Conservation (phyloP, 2,888 invertebrate species). For the Agriopis leucophaearia region DNA sequence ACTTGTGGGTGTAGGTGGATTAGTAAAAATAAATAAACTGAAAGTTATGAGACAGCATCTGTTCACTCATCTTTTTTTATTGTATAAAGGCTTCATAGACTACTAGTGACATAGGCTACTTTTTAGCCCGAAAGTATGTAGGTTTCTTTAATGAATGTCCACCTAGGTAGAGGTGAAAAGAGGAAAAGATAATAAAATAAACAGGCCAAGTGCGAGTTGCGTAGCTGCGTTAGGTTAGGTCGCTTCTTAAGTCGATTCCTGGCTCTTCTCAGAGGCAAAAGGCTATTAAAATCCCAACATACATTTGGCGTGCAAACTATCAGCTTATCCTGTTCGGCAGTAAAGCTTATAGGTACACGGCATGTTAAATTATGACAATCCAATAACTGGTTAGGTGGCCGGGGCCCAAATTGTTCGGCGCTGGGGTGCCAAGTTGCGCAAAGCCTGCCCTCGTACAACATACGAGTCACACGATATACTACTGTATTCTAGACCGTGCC, state of each 20-base stretch:
- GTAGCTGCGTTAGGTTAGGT: background rate
- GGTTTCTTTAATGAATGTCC: no score
- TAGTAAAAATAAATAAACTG: no score
- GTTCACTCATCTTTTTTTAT: no score
- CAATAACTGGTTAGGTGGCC: constrained; percentile 81
- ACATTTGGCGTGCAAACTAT: constrained; percentile 59
- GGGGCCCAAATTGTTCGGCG: constrained; percentile 79
- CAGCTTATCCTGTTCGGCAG: constrained; percentile 67
- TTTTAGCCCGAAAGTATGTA: no score
- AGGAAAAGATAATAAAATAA: no score
- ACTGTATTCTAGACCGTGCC: constrained; percentile 11
- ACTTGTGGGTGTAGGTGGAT: no score
- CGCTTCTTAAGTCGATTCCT: background rate
- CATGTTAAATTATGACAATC: constrained; percentile 83
- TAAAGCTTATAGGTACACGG: constrained; percentile 71
- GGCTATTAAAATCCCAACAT: constrained; percentile 16
- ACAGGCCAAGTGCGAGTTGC: no score
- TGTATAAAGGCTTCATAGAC: no score
- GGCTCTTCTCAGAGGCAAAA: constrained; percentile 3
- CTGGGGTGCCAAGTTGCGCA: constrained; percentile 77
- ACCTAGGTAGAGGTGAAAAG: no score
- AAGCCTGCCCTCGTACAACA: constrained; percentile 52
- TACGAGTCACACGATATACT: constrained; percentile 24
- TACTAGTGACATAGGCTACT: no score
- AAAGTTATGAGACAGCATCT: no score